phyloP scores from a whole-genome alignment of 1,140 invertebrate species.

The Dolichoris vasculosae region DNA sequence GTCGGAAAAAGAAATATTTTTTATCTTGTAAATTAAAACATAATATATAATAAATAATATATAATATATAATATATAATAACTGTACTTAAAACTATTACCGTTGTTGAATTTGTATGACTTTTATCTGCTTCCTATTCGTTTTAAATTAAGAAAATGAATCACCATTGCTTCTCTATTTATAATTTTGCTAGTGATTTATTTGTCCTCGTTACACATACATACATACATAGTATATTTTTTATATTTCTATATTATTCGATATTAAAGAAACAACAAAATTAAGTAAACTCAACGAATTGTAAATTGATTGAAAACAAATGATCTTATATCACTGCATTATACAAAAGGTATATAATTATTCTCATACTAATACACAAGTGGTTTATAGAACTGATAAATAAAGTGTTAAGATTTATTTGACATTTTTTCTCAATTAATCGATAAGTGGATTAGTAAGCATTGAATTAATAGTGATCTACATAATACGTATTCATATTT shows the following conservation, averaged over 20 bases:
- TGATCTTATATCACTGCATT: neutral
- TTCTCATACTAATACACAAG: neutral
- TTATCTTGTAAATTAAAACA: neutral
- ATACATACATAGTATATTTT: neutral
- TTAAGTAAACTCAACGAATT: neutral
- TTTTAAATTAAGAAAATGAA: slow-evolving; percentile 5
- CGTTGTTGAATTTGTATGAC: neutral
- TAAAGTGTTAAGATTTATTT: neutral
- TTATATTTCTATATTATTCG: neutral
- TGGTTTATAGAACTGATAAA: neutral
- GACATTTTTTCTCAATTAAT: slow-evolving; percentile 12
- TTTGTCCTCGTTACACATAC: neutral
- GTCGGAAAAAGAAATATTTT: neutral
- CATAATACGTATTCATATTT: neutral
- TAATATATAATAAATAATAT: neutral
- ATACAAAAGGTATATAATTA: neutral
- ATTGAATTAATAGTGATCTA: neutral
- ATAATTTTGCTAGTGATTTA: neutral
- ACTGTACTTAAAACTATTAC: neutral
- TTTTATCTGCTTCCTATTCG: neutral
- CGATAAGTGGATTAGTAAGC: neutral
- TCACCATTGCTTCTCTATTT: neutral
- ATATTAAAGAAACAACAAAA: neutral
- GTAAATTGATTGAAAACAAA: neutral
- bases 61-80: neutral